These are phyloP conservation scores for Carterocephalus palaemon DNA, from an alignment of 2,888 invertebrate species.

Conservation along the genomic window DNA sequence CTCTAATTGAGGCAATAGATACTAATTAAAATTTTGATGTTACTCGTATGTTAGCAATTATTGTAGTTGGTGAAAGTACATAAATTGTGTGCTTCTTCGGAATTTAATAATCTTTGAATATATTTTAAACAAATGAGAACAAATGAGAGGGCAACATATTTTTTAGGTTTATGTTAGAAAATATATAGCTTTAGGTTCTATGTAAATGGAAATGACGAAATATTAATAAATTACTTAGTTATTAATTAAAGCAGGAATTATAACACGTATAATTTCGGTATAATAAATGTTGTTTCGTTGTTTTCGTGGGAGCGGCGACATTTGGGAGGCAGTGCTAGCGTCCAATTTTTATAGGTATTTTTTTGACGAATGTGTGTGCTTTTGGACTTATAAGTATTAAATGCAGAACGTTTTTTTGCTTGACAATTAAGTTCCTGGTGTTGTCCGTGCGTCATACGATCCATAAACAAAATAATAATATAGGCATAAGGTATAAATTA, in stretches of 20 bases:
- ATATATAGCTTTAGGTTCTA: conserved; percentile 32
- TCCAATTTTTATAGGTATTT: not conserved
- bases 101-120: too few species aligned
- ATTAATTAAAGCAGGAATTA: conserved; percentile 2
- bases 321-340: too few species aligned
- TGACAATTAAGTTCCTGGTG: too few species aligned
- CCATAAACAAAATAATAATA: too few species aligned
- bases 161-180: conserved; percentile 35
- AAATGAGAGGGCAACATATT: conserved; percentile 41
- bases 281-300: not conserved
- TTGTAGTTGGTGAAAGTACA: too few species aligned
- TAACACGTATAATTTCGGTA: not conserved
- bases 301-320: conserved; percentile 9
- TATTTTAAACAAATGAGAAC: conserved; percentile 25
- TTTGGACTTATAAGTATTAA: conserved; percentile 7
- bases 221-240: conserved; percentile 13
- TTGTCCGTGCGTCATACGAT: too few species aligned
- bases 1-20: too few species aligned
- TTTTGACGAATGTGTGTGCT: not conserved
- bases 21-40: too few species aligned
- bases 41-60: too few species aligned
- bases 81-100: too few species aligned
- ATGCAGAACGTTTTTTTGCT: too few species aligned
- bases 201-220: conserved; percentile 47
- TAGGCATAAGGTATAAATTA: too few species aligned